phyloP scores from a whole-genome alignment of 2,797 vertebrate species.

The Enteromius mattozi region DNA sequence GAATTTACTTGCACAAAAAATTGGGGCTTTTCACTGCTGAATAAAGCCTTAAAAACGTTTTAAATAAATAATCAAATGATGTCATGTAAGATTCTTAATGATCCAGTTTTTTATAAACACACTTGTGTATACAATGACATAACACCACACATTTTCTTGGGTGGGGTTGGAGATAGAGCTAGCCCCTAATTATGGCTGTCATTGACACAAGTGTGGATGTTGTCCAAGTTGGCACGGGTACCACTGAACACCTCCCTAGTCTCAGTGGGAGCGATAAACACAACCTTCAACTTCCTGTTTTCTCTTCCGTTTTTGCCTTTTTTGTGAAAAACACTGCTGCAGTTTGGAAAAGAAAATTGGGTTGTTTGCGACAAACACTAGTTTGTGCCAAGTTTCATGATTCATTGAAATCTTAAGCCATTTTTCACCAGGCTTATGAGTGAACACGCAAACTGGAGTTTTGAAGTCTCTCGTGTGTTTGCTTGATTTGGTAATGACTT shows the following conservation, averaged over 20 bases:
- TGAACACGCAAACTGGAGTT: neutral
- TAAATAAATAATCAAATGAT: neutral
- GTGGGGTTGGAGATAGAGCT: too few species aligned
- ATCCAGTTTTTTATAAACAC: neutral
- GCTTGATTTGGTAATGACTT: neutral
- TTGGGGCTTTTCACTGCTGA: neutral
- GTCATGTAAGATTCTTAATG: neutral
- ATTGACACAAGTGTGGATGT: slow-evolving; percentile 17
- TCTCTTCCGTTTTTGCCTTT: slow-evolving; percentile 59
- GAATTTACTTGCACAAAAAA: neutral
- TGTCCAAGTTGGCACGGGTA: slow-evolving; percentile 37
- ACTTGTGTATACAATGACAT: neutral
- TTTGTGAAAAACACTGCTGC: slow-evolving; percentile 55
- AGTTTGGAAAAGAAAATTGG: slow-evolving; percentile 42
- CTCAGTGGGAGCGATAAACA: slow-evolving; percentile 10
- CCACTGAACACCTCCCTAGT: slow-evolving; percentile 44
- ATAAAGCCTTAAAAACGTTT: neutral
- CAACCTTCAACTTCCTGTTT: slow-evolving; percentile 48
- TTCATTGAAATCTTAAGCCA: neutral
- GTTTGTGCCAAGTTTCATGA: slow-evolving; percentile 21
- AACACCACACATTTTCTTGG: neutral
- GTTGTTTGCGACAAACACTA: slow-evolving; percentile 48
- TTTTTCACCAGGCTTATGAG: neutral
- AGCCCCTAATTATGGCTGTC: neutral
- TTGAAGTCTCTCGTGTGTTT: neutral